A percentile compares a stretch with the other conserved stretches of the same genome.
phyloP scores from a whole-genome alignment of 1,140 invertebrate species.

The Papilio aristodemus region DNA sequence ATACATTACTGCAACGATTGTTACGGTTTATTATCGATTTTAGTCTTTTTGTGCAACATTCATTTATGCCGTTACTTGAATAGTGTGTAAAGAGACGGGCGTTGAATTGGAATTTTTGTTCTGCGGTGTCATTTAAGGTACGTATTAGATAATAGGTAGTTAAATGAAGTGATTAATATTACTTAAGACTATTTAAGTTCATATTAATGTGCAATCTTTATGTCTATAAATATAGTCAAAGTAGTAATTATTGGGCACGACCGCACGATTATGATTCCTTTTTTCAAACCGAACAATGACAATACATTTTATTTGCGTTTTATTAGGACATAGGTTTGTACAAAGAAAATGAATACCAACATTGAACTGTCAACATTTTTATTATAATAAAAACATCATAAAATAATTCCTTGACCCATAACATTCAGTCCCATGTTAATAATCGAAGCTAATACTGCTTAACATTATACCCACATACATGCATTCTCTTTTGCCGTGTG shows the following conservation, averaged over 20 bases:
- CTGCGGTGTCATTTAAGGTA: slow-evolving; percentile 69
- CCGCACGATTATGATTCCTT: background rate
- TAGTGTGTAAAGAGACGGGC: slow-evolving; percentile 58
- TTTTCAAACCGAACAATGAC: slow-evolving; percentile 6
- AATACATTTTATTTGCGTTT: background rate
- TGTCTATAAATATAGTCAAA: slow-evolving; percentile 26
- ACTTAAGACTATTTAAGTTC: background rate
- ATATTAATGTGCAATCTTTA: slow-evolving; percentile 4
- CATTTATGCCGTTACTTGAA: slow-evolving; percentile 74
- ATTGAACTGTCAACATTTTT: background rate
- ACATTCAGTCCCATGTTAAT: background rate
- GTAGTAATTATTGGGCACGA: slow-evolving; percentile 14
- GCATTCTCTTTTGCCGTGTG: no score
- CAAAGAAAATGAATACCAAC: background rate
- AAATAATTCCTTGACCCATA: background rate
- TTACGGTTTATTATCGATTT: slow-evolving; percentile 72
- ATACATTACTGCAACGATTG: slow-evolving; percentile 40
- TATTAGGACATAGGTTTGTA: background rate
- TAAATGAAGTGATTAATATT: slow-evolving; percentile 27
- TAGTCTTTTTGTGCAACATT: slow-evolving; percentile 64
- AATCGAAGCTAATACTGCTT: no score
- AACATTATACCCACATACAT: no score
- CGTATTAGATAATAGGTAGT: slow-evolving; percentile 41
- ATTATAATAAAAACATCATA: background rate
- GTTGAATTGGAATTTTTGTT: slow-evolving; percentile 61